Percentiles rank a stretch among this genome's conserved stretches.
phyloP scores from a whole-genome alignment of 2,797 vertebrate genomes.

The Pelodytes ibericus region DNA sequence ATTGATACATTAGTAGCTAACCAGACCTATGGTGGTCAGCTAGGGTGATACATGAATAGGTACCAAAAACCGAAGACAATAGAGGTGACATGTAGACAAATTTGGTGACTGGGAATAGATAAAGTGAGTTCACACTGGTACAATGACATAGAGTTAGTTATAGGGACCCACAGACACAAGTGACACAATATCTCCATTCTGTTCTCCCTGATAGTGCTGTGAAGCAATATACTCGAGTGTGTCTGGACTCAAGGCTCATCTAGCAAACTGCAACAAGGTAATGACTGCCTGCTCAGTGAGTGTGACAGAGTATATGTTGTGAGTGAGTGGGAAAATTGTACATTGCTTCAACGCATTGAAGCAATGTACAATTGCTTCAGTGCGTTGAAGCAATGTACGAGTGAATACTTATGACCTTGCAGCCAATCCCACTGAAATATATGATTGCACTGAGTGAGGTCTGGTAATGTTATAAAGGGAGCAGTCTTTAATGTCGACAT shows the following conservation, averaged over 20 bases:
- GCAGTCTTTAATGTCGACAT: too few species aligned
- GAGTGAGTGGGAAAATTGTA: neutral
- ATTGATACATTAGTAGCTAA: too few species aligned
- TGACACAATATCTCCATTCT: neutral
- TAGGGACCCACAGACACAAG: neutral
- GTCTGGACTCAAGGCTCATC: slow-evolving; percentile 94
- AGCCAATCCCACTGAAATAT: neutral
- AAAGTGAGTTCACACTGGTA: too few species aligned
- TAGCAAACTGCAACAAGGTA: slow-evolving; percentile 97
- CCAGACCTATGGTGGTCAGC: too few species aligned
- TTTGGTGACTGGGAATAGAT: too few species aligned
- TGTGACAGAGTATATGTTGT: neutral
- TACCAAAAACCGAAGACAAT: too few species aligned
- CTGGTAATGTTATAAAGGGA: neutral
- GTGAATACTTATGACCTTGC: neutral
- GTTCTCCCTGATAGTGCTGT: slow-evolving; percentile 80
- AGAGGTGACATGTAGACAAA: too few species aligned
- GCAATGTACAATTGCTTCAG: neutral
- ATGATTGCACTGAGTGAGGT: slow-evolving; percentile 1
- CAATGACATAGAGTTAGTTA: neutral
- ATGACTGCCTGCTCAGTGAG: neutral
- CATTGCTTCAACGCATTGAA: neutral
- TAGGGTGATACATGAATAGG: too few species aligned
- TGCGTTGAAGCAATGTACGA: too few species aligned
- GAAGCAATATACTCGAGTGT: slow-evolving; percentile 97